Evolutionary conservation across 2,888 invertebrate species (phyloP).

Genomic region (Aspidiotus rigidus): DNA sequence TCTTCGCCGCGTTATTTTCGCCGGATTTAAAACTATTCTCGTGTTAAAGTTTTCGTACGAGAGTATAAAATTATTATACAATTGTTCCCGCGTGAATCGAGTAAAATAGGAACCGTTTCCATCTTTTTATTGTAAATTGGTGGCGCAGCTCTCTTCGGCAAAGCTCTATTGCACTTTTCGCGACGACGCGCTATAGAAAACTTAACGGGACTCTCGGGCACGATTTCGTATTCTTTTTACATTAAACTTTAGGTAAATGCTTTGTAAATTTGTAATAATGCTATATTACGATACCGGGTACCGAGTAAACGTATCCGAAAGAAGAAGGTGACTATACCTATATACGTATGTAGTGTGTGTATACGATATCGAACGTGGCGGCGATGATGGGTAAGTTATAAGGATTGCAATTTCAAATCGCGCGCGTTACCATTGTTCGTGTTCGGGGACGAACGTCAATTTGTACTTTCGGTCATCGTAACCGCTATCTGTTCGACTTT

Average conservation of each 20-base stretch:
- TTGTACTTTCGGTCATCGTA: too few species aligned
- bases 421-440: too few species aligned
- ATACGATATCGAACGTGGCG: too few species aligned
- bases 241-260: slow-evolving; percentile 24
- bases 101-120: slow-evolving; percentile 18
- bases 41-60: slow-evolving; percentile 19
- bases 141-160: slow-evolving; percentile 6
- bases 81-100: slow-evolving; percentile 17
- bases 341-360: too few species aligned
- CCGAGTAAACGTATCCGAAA: neutral
- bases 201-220: slow-evolving; percentile 25
- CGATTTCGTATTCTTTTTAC: slow-evolving; percentile 25
- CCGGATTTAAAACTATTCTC: slow-evolving; percentile 29
- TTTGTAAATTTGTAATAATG: slow-evolving; percentile 26
- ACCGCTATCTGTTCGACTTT: too few species aligned
- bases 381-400: too few species aligned
- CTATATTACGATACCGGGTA: slow-evolving; percentile 2
- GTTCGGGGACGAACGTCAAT: too few species aligned
- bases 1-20: neutral
- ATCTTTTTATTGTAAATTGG: slow-evolving; percentile 23
- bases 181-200: slow-evolving; percentile 13
- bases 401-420: too few species aligned
- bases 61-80: slow-evolving; percentile 27
- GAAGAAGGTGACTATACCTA: too few species aligned
- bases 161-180: slow-evolving; percentile 26